phyloP scores from a whole-genome alignment of 2,113 vertebrate species.

The Felis catus region DNA sequence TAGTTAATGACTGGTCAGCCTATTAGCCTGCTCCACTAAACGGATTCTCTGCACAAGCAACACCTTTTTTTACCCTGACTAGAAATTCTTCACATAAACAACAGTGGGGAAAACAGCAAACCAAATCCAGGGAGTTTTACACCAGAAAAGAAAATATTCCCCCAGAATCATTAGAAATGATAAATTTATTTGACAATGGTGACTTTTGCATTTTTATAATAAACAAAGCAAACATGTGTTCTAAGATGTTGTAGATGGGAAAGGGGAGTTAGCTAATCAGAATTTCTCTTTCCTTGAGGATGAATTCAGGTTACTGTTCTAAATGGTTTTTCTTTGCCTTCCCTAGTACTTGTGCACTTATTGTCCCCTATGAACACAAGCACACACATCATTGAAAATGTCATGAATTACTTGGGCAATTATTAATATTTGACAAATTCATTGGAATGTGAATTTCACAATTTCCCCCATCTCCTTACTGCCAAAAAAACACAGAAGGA shows the following conservation, averaged over 20 bases:
- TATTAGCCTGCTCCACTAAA: conserved; percentile 78
- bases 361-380: neutral
- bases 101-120: neutral
- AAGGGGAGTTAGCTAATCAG: neutral
- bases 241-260: neutral
- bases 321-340: neutral
- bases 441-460: neutral
- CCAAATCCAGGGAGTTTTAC: neutral
- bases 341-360: neutral
- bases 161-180: neutral
- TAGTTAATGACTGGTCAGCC: conserved; percentile 82
- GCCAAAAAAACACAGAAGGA: neutral
- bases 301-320: neutral
- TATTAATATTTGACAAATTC: neutral
- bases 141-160: conserved; percentile 44
- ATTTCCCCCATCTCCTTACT: conserved; percentile 13
- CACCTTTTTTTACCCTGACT: conserved; percentile 73
- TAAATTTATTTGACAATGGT: conserved; percentile 3
- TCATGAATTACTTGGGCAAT: neutral
- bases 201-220: conserved; percentile 47
- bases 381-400: neutral
- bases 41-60: conserved; percentile 72
- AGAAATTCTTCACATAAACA: conserved; percentile 73
- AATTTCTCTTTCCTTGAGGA: conserved; percentile 17
- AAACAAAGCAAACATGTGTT: conserved; percentile 39